A percentile compares a stretch with the other conserved stretches of the same genome.
phyloP scores from a whole-genome alignment of 2,888 invertebrate species.

The Ophion obscuratus region DNA sequence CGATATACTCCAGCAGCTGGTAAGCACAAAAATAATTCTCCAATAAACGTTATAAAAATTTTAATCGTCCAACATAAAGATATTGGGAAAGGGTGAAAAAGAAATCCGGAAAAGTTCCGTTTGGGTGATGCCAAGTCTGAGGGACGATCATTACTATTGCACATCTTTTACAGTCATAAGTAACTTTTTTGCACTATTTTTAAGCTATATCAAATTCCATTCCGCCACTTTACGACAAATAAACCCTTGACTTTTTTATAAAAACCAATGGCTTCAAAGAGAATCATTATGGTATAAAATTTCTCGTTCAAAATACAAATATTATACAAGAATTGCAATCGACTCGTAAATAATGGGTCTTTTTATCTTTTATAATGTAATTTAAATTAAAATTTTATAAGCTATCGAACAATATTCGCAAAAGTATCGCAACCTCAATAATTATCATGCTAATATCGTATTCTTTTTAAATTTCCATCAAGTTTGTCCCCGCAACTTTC shows the following conservation, averaged over 20 bases:
- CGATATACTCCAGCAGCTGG: conserved; percentile 89
- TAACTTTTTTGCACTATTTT: no score
- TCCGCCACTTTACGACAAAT: background rate
- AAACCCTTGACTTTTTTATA: background rate
- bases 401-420: background rate
- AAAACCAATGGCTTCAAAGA: background rate
- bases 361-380: no score
- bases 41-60: background rate
- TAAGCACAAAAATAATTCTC: conserved; percentile 76
- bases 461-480: conserved; percentile 6
- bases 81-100: background rate
- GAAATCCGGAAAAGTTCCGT: background rate
- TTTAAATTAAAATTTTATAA: background rate
- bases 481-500: conserved; percentile 15
- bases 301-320: background rate
- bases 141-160: background rate
- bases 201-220: background rate
- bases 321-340: background rate
- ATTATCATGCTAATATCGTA: background rate
- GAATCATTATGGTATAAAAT: background rate
- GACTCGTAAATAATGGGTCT: no score
- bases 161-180: no score
- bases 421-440: background rate
- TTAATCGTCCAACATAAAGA: background rate
- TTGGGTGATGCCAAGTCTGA: background rate